A percentile compares a stretch with the other conserved stretches of the same genome.
These are phyloP conservation scores for Brachionus manjavacas DNA, from an alignment of 1,140 invertebrate species.

Conservation along the genomic window DNA sequence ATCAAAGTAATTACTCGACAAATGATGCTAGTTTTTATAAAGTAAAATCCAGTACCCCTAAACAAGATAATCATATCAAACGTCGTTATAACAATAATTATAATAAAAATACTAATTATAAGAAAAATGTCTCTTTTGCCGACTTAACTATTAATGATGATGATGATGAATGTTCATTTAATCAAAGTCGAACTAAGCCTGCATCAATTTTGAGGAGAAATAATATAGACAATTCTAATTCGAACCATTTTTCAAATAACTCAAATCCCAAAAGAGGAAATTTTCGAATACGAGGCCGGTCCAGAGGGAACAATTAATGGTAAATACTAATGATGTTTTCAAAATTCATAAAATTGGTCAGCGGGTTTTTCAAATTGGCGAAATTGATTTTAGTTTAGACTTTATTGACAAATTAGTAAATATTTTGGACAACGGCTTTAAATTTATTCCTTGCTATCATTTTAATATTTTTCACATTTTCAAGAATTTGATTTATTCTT, in stretches of 20 bases:
- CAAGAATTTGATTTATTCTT: neutral
- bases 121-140: neutral
- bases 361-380: neutral
- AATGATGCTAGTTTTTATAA: neutral
- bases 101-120: neutral
- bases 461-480: conserved; percentile 24
- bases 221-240: neutral
- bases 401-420: neutral
- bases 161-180: neutral
- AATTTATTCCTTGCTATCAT: conserved; percentile 11
- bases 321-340: neutral
- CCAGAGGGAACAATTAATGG: neutral
- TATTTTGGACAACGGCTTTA: neutral
- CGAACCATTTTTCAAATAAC: neutral
- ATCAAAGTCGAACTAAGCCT: neutral
- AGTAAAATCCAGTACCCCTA: neutral
- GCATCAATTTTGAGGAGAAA: neutral
- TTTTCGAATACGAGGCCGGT: neutral
- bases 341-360: conserved; percentile 8
- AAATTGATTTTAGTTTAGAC: neutral
- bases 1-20: neutral
- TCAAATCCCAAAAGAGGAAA: neutral
- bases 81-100: neutral
- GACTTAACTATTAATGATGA: neutral
- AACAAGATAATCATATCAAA: neutral